A percentile compares a stretch with the other conserved stretches of the same genome.
These are phyloP conservation scores for Podarcis raffonei DNA, from an alignment of 2,113 vertebrate genomes.

Conservation along the genomic window DNA sequence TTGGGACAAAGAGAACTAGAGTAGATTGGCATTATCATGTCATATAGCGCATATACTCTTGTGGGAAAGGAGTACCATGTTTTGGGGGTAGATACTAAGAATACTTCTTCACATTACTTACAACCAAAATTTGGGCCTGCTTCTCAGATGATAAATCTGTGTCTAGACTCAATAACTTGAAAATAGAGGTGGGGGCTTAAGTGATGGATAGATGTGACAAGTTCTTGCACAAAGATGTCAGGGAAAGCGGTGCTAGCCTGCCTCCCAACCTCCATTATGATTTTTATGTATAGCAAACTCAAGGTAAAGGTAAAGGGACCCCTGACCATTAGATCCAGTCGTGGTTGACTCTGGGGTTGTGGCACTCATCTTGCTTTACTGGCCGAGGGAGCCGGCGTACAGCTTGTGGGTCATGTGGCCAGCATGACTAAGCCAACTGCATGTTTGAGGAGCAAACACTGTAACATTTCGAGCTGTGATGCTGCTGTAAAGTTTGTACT, in stretches of 20 bases:
- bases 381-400: too few species aligned
- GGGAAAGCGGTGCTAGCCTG: background rate
- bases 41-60: background rate
- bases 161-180: background rate
- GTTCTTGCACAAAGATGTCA: background rate
- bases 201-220: too few species aligned
- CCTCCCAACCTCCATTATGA: background rate
- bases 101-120: background rate
- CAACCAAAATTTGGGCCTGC: background rate
- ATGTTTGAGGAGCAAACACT: background rate
- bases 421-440: too few species aligned
- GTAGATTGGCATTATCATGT: background rate
- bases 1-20: background rate
- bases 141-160: background rate
- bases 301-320: background rate
- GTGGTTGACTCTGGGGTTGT: too few species aligned
- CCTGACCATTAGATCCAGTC: too few species aligned
- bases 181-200: background rate
- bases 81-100: background rate
- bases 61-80: background rate
- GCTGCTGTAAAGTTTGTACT: too few species aligned
- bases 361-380: too few species aligned
- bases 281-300: background rate
- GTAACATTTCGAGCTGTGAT: too few species aligned
- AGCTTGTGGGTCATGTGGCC: too few species aligned